phyloP scores from a whole-genome alignment of 2,797 vertebrate genomes.

The Hybognathus amarus region DNA sequence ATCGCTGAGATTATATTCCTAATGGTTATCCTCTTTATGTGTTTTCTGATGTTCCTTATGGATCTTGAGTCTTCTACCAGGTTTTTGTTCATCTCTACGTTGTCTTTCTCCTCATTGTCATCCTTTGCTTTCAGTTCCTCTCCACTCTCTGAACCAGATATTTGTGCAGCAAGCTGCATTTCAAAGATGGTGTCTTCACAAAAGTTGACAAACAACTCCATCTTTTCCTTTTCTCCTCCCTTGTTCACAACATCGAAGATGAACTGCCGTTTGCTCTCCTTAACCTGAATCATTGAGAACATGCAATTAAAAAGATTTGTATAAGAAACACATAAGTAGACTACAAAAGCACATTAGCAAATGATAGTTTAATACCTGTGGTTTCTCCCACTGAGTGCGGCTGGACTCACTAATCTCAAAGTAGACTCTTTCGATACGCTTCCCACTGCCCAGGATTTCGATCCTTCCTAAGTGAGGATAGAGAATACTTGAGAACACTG shows the following conservation, averaged over 20 bases:
- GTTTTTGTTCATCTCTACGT: slow-evolving; percentile 71
- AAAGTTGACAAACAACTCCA: slow-evolving; percentile 97
- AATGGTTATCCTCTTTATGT: slow-evolving; percentile 85
- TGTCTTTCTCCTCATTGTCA: slow-evolving; percentile 60
- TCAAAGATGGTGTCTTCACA: slow-evolving; percentile 98
- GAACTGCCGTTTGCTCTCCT: slow-evolving; percentile 96
- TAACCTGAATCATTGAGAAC: slow-evolving; percentile 76
- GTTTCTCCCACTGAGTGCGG: slow-evolving; percentile 95
- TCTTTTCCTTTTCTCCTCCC: slow-evolving; percentile 94
- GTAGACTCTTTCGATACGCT: slow-evolving; percentile 94
- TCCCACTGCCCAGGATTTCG: slow-evolving; percentile 93
- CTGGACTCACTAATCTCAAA: slow-evolving; percentile 96
- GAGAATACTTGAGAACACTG: slow-evolving; percentile 90
- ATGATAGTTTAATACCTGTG: slow-evolving; percentile 69
- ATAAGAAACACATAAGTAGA: background rate
- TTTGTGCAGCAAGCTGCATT: slow-evolving; percentile 95
- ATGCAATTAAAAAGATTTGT: background rate
- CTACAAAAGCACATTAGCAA: background rate
- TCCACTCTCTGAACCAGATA: slow-evolving; percentile 81
- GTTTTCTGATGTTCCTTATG: slow-evolving; percentile 83
- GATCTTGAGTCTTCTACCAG: slow-evolving; percentile 58
- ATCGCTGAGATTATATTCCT: slow-evolving; percentile 79
- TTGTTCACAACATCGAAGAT: slow-evolving; percentile 97
- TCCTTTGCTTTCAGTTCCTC: slow-evolving; percentile 80
- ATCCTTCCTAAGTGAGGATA: slow-evolving; percentile 91